phyloP scores from a whole-genome alignment of 2,888 invertebrate genomes.

The Brachyptera putata region DNA sequence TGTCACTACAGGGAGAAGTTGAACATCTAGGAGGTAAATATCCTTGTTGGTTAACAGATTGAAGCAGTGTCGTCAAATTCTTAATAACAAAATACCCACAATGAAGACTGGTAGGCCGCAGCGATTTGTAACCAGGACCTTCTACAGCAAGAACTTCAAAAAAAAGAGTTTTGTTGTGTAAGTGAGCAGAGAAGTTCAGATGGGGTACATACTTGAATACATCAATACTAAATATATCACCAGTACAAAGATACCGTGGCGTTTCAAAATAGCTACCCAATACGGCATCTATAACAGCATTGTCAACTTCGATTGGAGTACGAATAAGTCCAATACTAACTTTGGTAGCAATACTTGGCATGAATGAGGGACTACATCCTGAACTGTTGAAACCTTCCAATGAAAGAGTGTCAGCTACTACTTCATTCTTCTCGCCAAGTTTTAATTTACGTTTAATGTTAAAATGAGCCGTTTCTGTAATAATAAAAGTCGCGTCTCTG shows the following conservation, averaged over 20 bases:
- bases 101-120: conserved; percentile 26
- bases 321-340: not conserved
- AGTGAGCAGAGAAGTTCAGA: conserved; percentile 40
- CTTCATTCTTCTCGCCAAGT: not conserved
- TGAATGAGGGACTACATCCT: not conserved
- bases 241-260: conserved; percentile 59
- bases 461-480: conserved; percentile 9
- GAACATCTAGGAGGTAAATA: conserved; percentile 49
- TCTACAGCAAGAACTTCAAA: conserved; percentile 44
- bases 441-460: conserved; percentile 9
- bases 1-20: not conserved
- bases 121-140: conserved; percentile 21
- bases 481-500: not conserved
- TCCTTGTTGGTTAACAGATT: conserved; percentile 53
- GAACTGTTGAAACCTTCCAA: not conserved
- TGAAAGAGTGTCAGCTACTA: not conserved
- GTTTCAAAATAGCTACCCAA: conserved; percentile 63
- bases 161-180: conserved; percentile 39
- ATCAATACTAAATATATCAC: conserved; percentile 62
- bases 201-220: conserved; percentile 49
- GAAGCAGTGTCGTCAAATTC: conserved; percentile 57
- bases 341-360: conserved; percentile 5
- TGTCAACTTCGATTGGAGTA: conserved; percentile 2
- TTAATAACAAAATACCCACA: conserved; percentile 52
- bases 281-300: conserved; percentile 53